These are phyloP conservation scores for Catharus minimus DNA, from an alignment of 2,113 vertebrate genomes.

Conservation along the genomic window DNA sequence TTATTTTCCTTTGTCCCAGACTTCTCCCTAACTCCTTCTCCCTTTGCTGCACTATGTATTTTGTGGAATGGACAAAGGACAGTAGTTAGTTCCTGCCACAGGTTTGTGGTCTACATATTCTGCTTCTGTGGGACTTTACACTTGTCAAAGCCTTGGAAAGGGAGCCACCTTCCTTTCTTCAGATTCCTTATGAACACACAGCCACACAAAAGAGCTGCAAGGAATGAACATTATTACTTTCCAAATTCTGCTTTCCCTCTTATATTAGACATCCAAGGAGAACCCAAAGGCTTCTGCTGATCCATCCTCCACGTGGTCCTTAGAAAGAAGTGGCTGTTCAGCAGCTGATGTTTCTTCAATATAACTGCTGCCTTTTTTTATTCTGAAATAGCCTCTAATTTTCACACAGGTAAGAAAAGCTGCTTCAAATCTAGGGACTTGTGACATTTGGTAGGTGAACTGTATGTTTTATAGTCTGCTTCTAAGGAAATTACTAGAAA, in stretches of 20 bases:
- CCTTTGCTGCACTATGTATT: neutral
- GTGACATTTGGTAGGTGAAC: neutral
- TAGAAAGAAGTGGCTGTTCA: neutral
- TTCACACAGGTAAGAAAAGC: neutral
- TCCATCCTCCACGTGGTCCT: neutral
- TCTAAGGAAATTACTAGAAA: neutral
- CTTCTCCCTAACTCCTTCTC: neutral
- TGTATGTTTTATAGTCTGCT: neutral
- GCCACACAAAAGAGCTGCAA: neutral
- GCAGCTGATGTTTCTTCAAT: neutral
- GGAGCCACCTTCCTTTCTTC: neutral
- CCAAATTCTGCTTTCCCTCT: neutral
- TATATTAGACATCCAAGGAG: neutral
- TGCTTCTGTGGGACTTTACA: neutral
- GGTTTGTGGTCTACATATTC: neutral
- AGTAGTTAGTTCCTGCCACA: neutral
- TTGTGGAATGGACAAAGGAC: neutral
- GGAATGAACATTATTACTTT: neutral
- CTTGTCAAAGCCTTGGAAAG: neutral
- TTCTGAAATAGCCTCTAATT: neutral
- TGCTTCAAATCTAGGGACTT: neutral
- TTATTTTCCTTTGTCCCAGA: neutral
- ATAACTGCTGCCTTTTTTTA: neutral
- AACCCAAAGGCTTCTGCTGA: neutral
- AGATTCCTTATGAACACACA: neutral